Base-by-base conservation (phyloP, 2,888 invertebrate species). In the Cactoblastis cactorum region DNA sequence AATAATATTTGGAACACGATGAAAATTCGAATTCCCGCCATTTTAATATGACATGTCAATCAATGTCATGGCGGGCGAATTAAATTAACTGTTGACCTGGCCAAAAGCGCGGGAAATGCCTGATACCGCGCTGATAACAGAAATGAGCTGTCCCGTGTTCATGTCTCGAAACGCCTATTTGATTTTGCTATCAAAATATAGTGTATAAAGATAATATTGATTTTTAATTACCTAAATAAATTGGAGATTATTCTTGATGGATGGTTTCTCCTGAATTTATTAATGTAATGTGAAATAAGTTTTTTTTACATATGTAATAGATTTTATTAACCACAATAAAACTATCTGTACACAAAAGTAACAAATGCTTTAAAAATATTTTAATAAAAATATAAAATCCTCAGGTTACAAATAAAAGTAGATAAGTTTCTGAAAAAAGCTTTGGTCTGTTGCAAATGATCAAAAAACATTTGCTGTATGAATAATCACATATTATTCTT, bases 321-420 rank as follows among this genome's bases (percentile, higher is more conserved):
- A 34, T 9, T 34, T 46, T 46, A 46, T 34, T 41, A 41, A 24
- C 19, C 24, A 34, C 33, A 46, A 9, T 18, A 19, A 46, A 34
- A 46, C 45, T 46, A 33, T 34, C 19, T 46, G 45, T 34, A 46
- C 45, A 46, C n/a, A n/a, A 33, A 46, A 19, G 19, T 46, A 2
- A 19, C 11, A 46, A 34, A 46, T 19, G 45, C 12, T 18, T 34
- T 34, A 34, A n/a, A 34, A 46, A 46, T 14, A 43, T 43, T 15
- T 15, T 0, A 15, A 32, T 15, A 17, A 43, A 43, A 24, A 43
- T 17, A 17, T 37, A 17, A 1, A 6, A 37, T n/a, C 11, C 3
- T 11, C 9, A 4, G 43, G 8, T 43, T 11, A 28, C 15, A 15
- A n/a, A 43, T 9, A 17, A 15, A 28, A 28, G 17, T 12, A 43